phyloP scores from a whole-genome alignment of 1,140 invertebrate species.

The Nephila pilipes region DNA sequence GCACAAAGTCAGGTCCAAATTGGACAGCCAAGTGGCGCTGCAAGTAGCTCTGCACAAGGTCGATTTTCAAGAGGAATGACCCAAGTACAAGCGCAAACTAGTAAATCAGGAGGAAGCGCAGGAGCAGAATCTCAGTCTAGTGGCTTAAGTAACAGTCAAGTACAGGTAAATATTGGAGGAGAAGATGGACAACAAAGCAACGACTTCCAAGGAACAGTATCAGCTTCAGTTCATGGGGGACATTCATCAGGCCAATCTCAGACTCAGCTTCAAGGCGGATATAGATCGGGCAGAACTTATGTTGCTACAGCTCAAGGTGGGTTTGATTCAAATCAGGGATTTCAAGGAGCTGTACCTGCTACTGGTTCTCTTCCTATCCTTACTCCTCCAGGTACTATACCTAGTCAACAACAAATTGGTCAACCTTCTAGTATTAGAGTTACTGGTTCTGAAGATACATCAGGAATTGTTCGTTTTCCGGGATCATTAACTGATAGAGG shows the following conservation, averaged over 20 bases:
- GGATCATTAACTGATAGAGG: not conserved
- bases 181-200: not conserved
- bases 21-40: conserved; percentile 68
- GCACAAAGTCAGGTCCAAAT: conserved; percentile 75
- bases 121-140: conserved; percentile 68
- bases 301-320: conserved; percentile 63
- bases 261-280: conserved; percentile 69
- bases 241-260: conserved; percentile 56
- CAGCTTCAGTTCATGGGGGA: conserved; percentile 61
- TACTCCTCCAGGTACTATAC: not conserved
- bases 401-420: not conserved
- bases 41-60: conserved; percentile 72
- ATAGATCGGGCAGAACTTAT: conserved; percentile 67
- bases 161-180: conserved; percentile 64
- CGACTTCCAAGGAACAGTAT: conserved; percentile 69
- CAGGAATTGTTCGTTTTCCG: not conserved
- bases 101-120: conserved; percentile 63
- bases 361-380: conserved; percentile 3
- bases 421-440: not conserved
- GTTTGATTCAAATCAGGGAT: conserved; percentile 50
- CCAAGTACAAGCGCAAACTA: conserved; percentile 59
- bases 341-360: conserved; percentile 29
- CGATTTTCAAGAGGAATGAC: conserved; percentile 58
- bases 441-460: not conserved
- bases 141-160: conserved; percentile 68